Evolutionary conservation across 2,797 vertebrate species (phyloP), one percentile per base, ranked within the genome.

Genomic region (Tiaroga cobitis): DNA sequence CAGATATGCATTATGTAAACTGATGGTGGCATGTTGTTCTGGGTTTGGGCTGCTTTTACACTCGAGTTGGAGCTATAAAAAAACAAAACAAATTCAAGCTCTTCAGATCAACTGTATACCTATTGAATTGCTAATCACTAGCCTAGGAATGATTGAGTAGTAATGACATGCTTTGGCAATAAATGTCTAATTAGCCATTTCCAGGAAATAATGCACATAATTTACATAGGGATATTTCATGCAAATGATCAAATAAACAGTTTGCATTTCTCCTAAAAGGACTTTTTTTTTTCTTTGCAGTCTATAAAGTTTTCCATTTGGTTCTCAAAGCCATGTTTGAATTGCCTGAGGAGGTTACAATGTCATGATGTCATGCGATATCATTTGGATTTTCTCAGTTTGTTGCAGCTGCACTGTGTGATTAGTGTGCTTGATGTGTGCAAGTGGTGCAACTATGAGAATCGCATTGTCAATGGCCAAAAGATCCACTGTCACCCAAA

Each of bases 1-100:
- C 32, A 74, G 87, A 61, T 54, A 61, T 83, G 84, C 90, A 90
- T 93, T 93, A 93, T 88, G 89, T 93, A 93, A 93, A 92, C 81
- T 83, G 85, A 80, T 90, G 82, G 90, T 88, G 87, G 91, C 89
- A 87, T 86, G 89, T 81, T 65, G 65, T 41, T 16, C 10, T 32
- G 41, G 56, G 61, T 76, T 80, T 39, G 21, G n/a, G 3, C 32
- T 24, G 79, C 73, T 46, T 75, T 49, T n/a, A 67, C 63, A 56
- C 79, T 72, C 54, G 41, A 65, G 73, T 10, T 61, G 49, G 61
- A 84, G 51, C 70, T 76, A 63, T 29, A 29, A 24, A 24, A 24
- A 56, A 2, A 73, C 59, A 46, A 72, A 78, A 41, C 56, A 81
- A 46, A 75, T 26, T 51, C 54, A 54, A 69, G 77, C 68, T 67